These are phyloP conservation scores for Andrena hattorfiana DNA, from an alignment of 2,888 invertebrate genomes.

Conservation along the genomic window DNA sequence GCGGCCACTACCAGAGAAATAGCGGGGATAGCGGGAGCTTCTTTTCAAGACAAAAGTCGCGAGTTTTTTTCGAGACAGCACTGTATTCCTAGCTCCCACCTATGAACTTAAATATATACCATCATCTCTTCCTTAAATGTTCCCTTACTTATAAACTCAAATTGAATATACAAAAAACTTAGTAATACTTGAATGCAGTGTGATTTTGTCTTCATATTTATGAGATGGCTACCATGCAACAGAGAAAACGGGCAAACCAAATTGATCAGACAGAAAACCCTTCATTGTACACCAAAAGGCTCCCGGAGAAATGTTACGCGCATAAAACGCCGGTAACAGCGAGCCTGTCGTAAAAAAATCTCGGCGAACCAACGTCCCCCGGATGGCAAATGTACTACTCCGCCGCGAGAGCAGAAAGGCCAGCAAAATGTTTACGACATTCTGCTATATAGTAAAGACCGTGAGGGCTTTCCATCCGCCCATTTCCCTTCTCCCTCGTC, in stretches of 20 bases:
- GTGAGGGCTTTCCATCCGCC: not conserved
- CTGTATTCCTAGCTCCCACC: too few species aligned
- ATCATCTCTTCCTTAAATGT: not conserved
- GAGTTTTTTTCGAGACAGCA: too few species aligned
- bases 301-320: conserved; percentile 18
- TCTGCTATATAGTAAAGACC: not conserved
- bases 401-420: conserved; percentile 11
- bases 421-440: conserved; percentile 51
- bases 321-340: conserved; percentile 39
- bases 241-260: not conserved
- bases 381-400: not conserved
- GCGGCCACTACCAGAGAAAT: too few species aligned
- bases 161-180: not conserved
- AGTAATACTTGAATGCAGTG: not conserved
- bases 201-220: not conserved
- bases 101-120: too few species aligned
- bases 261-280: conserved; percentile 18
- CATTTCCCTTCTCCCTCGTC: conserved; percentile 8
- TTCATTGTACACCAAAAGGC: conserved; percentile 11
- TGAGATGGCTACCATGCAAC: too few species aligned
- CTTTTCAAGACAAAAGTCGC: too few species aligned
- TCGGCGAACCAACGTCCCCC: conserved; percentile 32
- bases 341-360: conserved; percentile 43
- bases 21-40: too few species aligned
- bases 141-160: not conserved